Evolutionary conservation across 2,888 invertebrate genomes (phyloP).

Genomic region (Drosophila lutescens): DNA sequence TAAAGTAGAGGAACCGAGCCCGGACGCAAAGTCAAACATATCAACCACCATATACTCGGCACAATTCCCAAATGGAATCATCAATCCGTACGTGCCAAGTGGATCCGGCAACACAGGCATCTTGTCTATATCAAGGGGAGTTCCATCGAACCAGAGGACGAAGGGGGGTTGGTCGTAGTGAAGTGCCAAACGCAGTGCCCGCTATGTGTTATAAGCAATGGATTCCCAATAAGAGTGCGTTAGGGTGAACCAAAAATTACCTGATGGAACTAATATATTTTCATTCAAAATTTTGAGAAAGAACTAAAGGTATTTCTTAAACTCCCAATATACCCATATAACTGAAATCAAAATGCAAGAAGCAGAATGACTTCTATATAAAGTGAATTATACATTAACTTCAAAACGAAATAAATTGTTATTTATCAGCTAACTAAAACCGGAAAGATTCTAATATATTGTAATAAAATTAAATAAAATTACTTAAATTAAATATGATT

Average conservation of each 20-base stretch:
- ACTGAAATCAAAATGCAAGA: too few relatives aligned
- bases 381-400: too few relatives aligned
- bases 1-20: constrained; percentile 32
- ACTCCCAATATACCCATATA: too few relatives aligned
- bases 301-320: background rate
- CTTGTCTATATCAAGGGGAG: constrained; percentile 9
- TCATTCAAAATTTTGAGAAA: background rate
- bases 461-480: too few relatives aligned
- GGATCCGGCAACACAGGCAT: constrained; percentile 6
- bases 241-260: background rate
- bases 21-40: constrained; percentile 44
- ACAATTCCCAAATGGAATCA: constrained; percentile 39
- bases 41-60: constrained; percentile 42
- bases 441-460: too few relatives aligned
- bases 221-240: constrained; percentile 19
- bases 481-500: too few relatives aligned
- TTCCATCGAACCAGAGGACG: background rate
- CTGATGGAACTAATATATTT: background rate
- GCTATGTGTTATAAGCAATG: constrained; percentile 46
- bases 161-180: too few relatives aligned
- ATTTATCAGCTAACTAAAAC: too few relatives aligned
- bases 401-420: too few relatives aligned
- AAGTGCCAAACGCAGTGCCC: constrained; percentile 19
- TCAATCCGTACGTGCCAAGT: constrained; percentile 38
- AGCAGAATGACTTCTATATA: too few relatives aligned